Evolutionary conservation across 2,888 invertebrate species (phyloP).

Genomic region (Ypsolopha scabrella): DNA sequence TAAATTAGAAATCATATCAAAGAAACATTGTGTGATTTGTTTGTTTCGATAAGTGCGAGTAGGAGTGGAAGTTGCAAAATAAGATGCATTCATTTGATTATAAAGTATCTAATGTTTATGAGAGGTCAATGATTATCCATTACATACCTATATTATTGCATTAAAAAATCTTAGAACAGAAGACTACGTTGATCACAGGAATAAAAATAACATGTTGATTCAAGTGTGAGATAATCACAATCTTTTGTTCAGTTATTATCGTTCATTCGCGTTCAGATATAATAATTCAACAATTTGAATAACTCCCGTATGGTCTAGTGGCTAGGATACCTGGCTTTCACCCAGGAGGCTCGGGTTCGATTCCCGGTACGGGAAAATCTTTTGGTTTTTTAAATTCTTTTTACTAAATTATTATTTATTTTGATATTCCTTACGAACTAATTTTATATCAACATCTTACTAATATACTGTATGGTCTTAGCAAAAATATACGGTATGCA

Average conservation of each 20-base stretch:
- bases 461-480: background rate
- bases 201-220: background rate
- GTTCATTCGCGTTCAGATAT: background rate
- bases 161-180: too few species aligned
- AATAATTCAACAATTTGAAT: background rate
- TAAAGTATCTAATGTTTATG: too few species aligned
- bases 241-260: background rate
- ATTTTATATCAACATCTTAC: background rate
- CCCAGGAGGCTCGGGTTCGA: conserved; percentile 82
- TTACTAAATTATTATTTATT: background rate
- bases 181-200: too few species aligned
- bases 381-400: too few species aligned
- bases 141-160: too few species aligned
- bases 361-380: conserved; percentile 75
- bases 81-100: too few species aligned
- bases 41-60: too few species aligned
- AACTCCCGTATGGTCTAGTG: conserved; percentile 75
- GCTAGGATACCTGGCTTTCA: conserved; percentile 81
- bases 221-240: background rate
- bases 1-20: too few species aligned
- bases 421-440: background rate
- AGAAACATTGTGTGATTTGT: too few species aligned
- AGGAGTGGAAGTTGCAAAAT: too few species aligned
- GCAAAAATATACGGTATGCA: too few species aligned
- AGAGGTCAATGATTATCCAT: too few species aligned